Evolutionary conservation across 2,113 vertebrate species (phyloP), one percentile per base, ranked within the genome.

Genomic region (Trinectes maculatus): DNA sequence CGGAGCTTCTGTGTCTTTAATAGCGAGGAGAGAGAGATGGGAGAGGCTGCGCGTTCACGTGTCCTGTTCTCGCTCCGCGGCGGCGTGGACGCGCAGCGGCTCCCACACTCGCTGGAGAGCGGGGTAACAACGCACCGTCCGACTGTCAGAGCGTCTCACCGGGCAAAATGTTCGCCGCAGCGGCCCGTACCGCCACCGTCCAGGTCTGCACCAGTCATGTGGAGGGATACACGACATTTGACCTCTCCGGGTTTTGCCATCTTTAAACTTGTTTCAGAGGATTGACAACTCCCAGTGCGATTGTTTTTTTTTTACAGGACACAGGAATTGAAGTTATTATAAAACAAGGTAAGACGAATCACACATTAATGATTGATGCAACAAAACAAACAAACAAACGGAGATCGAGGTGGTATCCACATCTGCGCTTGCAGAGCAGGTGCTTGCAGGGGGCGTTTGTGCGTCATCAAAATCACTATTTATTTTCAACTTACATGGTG

Each of bases 31-130:
- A 58, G 82, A 62, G 46, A 79, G 82, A 91, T 89, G 91, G 93
- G 92, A 94, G 92, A 91, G 91, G 91, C 90, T 90, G 85, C 87
- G 92, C 93, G 93, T 89, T 86, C 90, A 75, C 81, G 71, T 28
- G 15, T 58, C 52, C 13, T 71, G 77, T 76, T 79, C 77, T 88
- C 79, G 63, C 73, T 84, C 62, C 48, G 66, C 56, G 65, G 57
- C 75, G 59, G 56, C 89, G 92, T 79, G 90, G 71, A 78, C 91
- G 93, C 92, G 92, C 92, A 70, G 22, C 40, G 82, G 71, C 75
- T 54, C 49, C 75, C 74, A 62, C 84, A 74, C 79, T 83, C 74
- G 28, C 75, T 4, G 42, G 70, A 78, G 76, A 70, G 71, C 13
- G 25, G 25, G 48, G 82, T 76, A 80, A 84, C 33, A 82, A 82